phyloP scores from a whole-genome alignment of 2,113 vertebrate species.

The Carassius carassius region DNA sequence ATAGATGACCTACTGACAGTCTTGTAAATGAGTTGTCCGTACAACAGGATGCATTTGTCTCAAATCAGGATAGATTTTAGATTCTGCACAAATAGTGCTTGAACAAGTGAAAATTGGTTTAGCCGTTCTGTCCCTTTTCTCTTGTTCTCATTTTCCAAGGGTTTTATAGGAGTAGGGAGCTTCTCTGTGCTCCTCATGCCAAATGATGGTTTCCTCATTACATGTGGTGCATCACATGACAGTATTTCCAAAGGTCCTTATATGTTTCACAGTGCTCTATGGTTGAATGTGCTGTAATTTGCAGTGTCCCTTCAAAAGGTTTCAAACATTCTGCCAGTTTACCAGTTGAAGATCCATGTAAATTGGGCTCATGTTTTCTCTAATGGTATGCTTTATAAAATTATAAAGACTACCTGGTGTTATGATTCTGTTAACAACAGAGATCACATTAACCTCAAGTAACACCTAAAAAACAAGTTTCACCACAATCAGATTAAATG shows the following conservation, averaged over 20 bases:
- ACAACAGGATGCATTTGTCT: constrained; percentile 79
- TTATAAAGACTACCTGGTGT: neutral
- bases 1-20: constrained; percentile 88
- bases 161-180: constrained; percentile 58
- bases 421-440: neutral
- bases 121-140: constrained; percentile 78
- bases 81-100: constrained; percentile 87
- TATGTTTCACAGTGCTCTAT: constrained; percentile 66
- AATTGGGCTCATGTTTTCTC: constrained; percentile 12
- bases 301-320: constrained; percentile 67
- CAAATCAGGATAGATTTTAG: constrained; percentile 73
- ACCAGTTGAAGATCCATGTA: constrained; percentile 55
- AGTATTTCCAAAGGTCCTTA: constrained; percentile 69
- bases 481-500: constrained; percentile 10
- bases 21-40: constrained; percentile 89
- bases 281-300: constrained; percentile 69
- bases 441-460: constrained; percentile 27
- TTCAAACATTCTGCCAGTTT: constrained; percentile 52
- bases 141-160: too few relatives aligned
- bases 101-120: constrained; percentile 71
- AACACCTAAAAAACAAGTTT: constrained; percentile 21
- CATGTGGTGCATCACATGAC: constrained; percentile 67
- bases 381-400: constrained; percentile 19
- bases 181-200: constrained; percentile 55
- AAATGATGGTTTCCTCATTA: constrained; percentile 62